Evolutionary conservation across 1,140 invertebrate genomes (phyloP).

Genomic region (Mycetomoellerius zeteki): DNA sequence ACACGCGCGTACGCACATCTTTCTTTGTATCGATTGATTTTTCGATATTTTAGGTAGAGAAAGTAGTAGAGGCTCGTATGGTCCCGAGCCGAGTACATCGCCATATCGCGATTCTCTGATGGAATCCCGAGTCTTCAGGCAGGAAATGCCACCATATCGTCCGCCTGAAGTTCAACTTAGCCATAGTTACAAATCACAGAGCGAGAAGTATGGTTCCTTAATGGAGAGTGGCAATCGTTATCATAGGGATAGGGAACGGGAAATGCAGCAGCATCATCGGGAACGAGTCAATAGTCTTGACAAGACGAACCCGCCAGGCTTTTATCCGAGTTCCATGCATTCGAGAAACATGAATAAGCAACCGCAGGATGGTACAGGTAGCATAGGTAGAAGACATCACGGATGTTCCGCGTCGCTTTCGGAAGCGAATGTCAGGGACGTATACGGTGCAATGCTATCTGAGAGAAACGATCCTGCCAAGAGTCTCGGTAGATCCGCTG

Average conservation of each 20-base stretch:
- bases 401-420: slow-evolving; percentile 83
- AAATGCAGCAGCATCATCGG: slow-evolving; percentile 77
- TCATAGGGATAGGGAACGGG: slow-evolving; percentile 81
- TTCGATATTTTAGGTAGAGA: slow-evolving; percentile 76
- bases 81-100: slow-evolving; percentile 82
- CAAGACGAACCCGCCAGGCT: slow-evolving; percentile 80
- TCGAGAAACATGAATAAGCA: slow-evolving; percentile 79
- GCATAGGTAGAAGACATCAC: slow-evolving; percentile 83
- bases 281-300: slow-evolving; percentile 85
- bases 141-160: slow-evolving; percentile 83
- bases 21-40: slow-evolving; percentile 24
- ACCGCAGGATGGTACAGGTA: slow-evolving; percentile 79
- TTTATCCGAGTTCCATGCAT: slow-evolving; percentile 80
- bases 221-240: slow-evolving; percentile 83
- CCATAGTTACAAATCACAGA: slow-evolving; percentile 81
- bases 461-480: slow-evolving; percentile 81
- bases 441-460: slow-evolving; percentile 81
- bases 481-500: slow-evolving; percentile 73
- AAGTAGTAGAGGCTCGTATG: slow-evolving; percentile 81
- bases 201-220: slow-evolving; percentile 84
- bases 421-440: slow-evolving; percentile 84
- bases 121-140: slow-evolving; percentile 81
- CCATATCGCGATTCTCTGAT: slow-evolving; percentile 83
- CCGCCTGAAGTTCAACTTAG: slow-evolving; percentile 81
- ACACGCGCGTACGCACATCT: no score